A percentile compares a stretch with the other conserved stretches of the same genome.
Evolutionary conservation across 2,113 vertebrate species (phyloP).

Genomic region (Oreotrochilus melanogaster): DNA sequence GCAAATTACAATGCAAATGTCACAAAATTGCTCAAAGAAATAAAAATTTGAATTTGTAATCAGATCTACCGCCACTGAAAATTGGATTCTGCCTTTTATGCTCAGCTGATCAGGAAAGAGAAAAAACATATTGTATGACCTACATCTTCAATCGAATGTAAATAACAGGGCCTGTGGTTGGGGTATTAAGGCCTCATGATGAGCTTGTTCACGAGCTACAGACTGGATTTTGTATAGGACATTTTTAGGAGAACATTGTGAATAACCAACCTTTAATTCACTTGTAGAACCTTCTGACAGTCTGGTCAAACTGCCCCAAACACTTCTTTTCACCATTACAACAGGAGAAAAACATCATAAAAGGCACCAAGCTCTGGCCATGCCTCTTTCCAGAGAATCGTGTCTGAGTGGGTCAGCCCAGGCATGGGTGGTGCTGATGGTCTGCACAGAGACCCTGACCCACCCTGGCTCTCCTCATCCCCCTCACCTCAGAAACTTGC

Average conservation of each 20-base stretch:
- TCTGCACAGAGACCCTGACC: background rate
- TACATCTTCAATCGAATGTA: slow-evolving; percentile 53
- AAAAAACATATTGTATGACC: slow-evolving; percentile 20
- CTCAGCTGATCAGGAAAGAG: background rate
- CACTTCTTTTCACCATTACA: background rate
- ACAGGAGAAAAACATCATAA: background rate
- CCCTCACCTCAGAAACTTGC: background rate
- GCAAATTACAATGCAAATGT: slow-evolving; percentile 24
- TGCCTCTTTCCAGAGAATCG: background rate
- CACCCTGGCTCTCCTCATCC: background rate
- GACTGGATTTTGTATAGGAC: background rate
- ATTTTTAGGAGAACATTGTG: background rate
- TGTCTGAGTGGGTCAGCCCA: fast-evolving
- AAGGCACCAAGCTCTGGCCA: background rate
- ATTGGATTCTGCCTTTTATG: slow-evolving; percentile 30
- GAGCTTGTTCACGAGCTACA: background rate
- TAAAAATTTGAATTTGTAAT: slow-evolving; percentile 38
- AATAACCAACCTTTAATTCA: fast-evolving
- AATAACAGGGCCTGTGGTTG: slow-evolving; percentile 18
- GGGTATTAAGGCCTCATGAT: background rate
- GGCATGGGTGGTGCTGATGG: fast-evolving
- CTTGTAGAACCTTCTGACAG: background rate
- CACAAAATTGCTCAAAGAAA: slow-evolving; percentile 24
- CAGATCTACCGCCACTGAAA: slow-evolving; percentile 12
- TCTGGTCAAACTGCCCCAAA: background rate